A percentile compares a stretch with the other conserved stretches of the same genome.
phyloP scores from a whole-genome alignment of 2,888 invertebrate species.

The Glyphotaelius pellucidus region DNA sequence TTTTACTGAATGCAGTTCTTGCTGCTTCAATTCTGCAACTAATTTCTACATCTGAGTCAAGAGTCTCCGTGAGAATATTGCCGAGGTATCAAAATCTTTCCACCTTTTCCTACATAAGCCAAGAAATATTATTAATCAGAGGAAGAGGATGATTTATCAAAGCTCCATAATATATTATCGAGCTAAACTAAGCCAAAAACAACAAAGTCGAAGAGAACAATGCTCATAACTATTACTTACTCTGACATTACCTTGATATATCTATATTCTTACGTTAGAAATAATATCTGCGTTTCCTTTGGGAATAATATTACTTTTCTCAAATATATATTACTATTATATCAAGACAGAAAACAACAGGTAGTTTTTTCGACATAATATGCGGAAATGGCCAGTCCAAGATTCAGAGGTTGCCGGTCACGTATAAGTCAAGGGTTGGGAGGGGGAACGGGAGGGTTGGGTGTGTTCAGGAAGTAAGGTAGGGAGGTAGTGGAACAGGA shows the following conservation, averaged over 20 bases:
- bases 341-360: background rate
- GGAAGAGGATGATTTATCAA: no score
- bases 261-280: background rate
- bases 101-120: no score
- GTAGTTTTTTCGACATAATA: background rate
- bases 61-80: no score
- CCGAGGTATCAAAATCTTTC: no score
- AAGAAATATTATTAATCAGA: no score
- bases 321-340: background rate
- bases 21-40: no score
- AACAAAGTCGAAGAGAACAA: background rate
- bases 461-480: background rate
- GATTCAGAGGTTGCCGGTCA: background rate
- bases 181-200: background rate
- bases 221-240: background rate
- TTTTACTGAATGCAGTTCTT: no score
- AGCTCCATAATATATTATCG: background rate
- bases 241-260: background rate
- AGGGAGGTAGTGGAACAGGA: background rate
- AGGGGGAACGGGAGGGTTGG: background rate
- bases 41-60: no score
- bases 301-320: background rate
- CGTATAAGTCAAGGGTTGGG: background rate
- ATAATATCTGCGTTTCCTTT: background rate
- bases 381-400: background rate